Evolutionary conservation across 2,888 invertebrate genomes (phyloP), one percentile per base, ranked within the genome.

Genomic region (Nebria salina): DNA sequence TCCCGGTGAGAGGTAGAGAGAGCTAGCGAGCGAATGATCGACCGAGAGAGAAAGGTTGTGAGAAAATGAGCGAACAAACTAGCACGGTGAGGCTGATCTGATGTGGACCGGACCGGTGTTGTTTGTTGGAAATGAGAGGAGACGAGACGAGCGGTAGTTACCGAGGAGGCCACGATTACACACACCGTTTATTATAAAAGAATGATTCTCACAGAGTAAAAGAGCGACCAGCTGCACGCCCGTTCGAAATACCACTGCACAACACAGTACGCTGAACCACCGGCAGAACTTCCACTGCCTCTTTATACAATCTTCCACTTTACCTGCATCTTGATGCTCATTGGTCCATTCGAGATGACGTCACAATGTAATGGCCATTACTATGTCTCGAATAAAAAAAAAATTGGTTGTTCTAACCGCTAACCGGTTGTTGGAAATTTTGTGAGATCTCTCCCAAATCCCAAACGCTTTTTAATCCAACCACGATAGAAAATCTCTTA

Each of bases 251-350:
- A 72, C 72, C 73, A 78, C 78, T 74, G 74, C 78, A 74, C 78
- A 54, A 74, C 75, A 80, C 77, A 73, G 42, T 75, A 75, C 41
- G 68, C 54, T 75, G 75, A 81, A 81, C 76, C 81, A 81, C 65
- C 66, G 75, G 13, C 73, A 72, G 15, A 72, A 76, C 72, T 73
- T 81, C 76, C 81, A 76, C 76, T 72, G 81, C 81, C 76, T 76
- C 81, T 81, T 81, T 81, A 81, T 81, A 81, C 81, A 81, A 81
- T 81, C 76, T 76, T 81, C 81, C 81, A 81, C 81, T 76, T 81
- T 81, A 81, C 81, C 81, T 81, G 81, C 73, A 64, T 42, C 81
- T 76, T 26, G 65, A 72, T 72, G 81, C 76, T 81, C 81, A 81
- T 81, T 81, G 81, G 81, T 81, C 81, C 81, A 81, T 81, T 72